Base-by-base conservation (phyloP, 1,140 invertebrate genomes). In the Saccostrea echinata region DNA sequence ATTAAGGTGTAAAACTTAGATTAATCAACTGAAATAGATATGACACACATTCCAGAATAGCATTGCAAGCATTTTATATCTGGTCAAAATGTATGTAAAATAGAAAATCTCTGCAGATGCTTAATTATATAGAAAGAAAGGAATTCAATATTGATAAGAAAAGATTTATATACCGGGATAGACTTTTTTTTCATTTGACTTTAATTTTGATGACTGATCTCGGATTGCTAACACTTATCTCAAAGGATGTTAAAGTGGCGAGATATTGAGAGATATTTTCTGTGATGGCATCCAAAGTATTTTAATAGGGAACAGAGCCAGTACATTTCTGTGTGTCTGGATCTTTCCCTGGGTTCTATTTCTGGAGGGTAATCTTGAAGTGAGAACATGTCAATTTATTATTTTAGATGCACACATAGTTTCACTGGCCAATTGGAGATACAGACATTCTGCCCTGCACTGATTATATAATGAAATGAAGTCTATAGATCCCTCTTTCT, bases 301-400 rank as follows among this genome's bases (percentile, higher is more conserved):
- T 71, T 71, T 71, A 71, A 71, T 71, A 30, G 64, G 24, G 11
- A 30, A 24, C 64, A 71, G 27, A 27, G n/a, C n/a, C 64, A 30
- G 12, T 13, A 24, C 55, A 71, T 71, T 71, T 71, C 27, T 71
- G 24, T 30, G 24, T 30, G 13, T 33, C 21, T 71, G 27, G 13
- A 71, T 30, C 24, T 71, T 27, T 33, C 64, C 24, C 64, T 1
- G 6, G 64, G 12, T 71, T 71, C 64, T 27, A 71, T 71, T 24
- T 13, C 64, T 71, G 11, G 64, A 3, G 6, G 64, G 13, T 71
- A 24, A 71, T 71, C 57, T n/a, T 21, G 24, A 64, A 24, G 57
- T 64, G 57, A 64, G 57, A 64, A 64, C 57, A 64, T 64, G 57
- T 64, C 21, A 64, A 64, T n/a, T 64, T 64, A n/a, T 64, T 64